Base-by-base conservation (phyloP, 1,140 invertebrate genomes). In the Teleopsis dalmanni region DNA sequence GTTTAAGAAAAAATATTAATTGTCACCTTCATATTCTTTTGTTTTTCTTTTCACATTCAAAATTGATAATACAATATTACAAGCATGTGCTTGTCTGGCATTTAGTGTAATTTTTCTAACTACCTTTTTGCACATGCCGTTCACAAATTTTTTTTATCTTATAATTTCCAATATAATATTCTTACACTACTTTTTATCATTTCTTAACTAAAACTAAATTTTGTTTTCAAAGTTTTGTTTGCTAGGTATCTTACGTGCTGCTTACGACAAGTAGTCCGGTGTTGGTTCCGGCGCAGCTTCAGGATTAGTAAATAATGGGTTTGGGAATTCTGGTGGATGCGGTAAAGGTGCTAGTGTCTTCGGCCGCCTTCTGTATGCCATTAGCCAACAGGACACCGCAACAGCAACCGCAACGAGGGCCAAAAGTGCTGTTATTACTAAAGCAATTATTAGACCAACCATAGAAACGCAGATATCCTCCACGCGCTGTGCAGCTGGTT, bases 381-480 rank as follows among this genome's bases (percentile, higher is more conserved):
- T 89, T 37, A 95, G 76, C 91, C 91, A 95, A 71, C 91, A 95
- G 31, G 90, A 93, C 19, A 95, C 91, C 36, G 91, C 91, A 27
- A 94, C 88, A 18, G 91, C 91, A 23, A 95, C 89, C 27, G 91
- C 91, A 19, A 95, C 91, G 37, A 95, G 76, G 34, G 91, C 91
- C 59, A 95, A 71, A 36, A 95, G 78, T 16, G 91, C 90, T 45
- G 91, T 95, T 58, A 95, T 86, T 49, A 93, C 86, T 58, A 95
- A 74, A 43, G 91, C 88, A 54, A 95, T 89, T 49, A 94, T 90
- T 60, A 95, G 84, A 37, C 91, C 89, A 53, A 92, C 84, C 76
- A 89, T 91, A 36, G 91, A 93, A 48, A 95, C 87, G 68, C 92
- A 95, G 58, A 95, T 91, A 60, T 93, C 88, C 70, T 92, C 88